A percentile compares a stretch with the other conserved stretches of the same genome.
These are phyloP conservation scores for Epiblema foenella DNA, from an alignment of 2,888 invertebrate genomes.

Conservation along the genomic window DNA sequence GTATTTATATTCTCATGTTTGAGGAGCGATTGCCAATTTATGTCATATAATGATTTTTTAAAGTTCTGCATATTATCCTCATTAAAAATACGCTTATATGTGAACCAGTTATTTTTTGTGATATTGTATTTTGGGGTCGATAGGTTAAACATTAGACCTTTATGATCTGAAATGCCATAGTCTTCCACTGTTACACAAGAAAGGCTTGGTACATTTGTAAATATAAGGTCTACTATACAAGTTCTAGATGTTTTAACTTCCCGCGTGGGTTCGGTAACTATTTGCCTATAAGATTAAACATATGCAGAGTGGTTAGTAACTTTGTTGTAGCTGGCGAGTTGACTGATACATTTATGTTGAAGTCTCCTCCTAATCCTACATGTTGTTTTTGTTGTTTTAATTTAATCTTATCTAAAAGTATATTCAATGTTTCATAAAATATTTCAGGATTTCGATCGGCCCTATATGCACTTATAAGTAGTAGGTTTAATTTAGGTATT, in stretches of 20 bases:
- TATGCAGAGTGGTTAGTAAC: background rate
- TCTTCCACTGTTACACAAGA: background rate
- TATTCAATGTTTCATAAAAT: background rate
- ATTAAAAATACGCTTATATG: conserved; percentile 2
- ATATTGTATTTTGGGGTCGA: background rate
- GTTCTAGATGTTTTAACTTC: background rate
- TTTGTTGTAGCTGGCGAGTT: background rate
- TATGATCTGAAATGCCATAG: conserved; percentile 9
- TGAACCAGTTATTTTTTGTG: background rate
- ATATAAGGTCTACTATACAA: conserved; percentile 3
- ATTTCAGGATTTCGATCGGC: background rate
- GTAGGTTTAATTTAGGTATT: conserved; percentile 3
- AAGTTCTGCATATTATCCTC: background rate
- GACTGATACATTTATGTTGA: background rate
- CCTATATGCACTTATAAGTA: conserved; percentile 15
- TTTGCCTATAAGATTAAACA: background rate
- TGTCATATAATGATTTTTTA: background rate
- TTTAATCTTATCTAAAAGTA: conserved; percentile 3
- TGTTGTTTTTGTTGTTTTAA: background rate
- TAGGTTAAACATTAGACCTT: background rate
- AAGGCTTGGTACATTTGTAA: background rate
- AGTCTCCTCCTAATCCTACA: conserved; percentile 10
- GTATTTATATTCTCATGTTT: background rate
- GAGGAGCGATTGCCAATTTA: background rate
- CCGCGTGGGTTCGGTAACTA: conserved; percentile 1